phyloP scores from a whole-genome alignment of 2,113 vertebrate species.

The Macquaria ambigua region DNA sequence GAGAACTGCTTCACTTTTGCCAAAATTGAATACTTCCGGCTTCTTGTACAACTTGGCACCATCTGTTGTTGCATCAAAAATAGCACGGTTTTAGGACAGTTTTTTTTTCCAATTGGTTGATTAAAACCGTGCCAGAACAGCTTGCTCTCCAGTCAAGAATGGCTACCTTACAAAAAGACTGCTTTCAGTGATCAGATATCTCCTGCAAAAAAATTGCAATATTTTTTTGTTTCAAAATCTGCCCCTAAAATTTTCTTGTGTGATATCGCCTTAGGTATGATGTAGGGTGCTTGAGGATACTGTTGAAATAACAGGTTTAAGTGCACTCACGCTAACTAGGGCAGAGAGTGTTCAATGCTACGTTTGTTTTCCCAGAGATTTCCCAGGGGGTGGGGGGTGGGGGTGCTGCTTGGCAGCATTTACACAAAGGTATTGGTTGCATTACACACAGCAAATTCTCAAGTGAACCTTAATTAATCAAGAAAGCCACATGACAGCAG shows the following conservation, averaged over 20 bases:
- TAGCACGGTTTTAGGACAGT: neutral
- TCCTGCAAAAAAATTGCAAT: neutral
- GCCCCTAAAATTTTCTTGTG: neutral
- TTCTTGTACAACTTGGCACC: neutral
- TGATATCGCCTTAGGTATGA: neutral
- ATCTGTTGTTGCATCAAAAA: conserved; percentile 14
- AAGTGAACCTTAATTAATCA: neutral
- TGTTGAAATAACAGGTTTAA: neutral
- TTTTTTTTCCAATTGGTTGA: conserved; percentile 9
- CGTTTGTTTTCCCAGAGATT: conserved; percentile 7
- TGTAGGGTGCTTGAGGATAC: neutral
- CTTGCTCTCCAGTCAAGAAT: neutral
- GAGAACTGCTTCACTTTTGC: neutral
- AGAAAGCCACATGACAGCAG: neutral
- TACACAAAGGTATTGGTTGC: neutral
- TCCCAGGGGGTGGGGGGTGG: neutral
- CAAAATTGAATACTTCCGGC: neutral
- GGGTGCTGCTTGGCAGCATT: neutral
- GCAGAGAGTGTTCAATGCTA: neutral
- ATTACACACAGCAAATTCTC: neutral
- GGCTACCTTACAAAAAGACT: conserved; percentile 2
- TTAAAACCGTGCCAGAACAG: conserved; percentile 9
- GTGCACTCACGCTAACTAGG: neutral
- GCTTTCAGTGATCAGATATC: conserved; percentile 4
- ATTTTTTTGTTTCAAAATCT: neutral